These are phyloP conservation scores for Scelioninae gen. 2 DNA, from an alignment of 2,888 invertebrate species.

Conservation along the genomic window DNA sequence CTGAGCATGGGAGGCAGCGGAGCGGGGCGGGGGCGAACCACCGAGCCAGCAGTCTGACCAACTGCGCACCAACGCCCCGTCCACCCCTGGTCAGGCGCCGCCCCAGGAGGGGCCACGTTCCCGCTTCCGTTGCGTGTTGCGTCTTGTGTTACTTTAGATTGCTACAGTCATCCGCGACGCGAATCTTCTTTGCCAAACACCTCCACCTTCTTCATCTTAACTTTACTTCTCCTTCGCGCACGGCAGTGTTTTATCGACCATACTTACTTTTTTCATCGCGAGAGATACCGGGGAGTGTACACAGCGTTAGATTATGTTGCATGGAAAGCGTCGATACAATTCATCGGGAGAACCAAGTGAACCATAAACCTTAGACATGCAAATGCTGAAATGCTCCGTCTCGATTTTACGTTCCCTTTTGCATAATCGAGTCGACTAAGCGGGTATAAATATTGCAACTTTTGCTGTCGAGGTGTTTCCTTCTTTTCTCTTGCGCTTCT, in stretches of 20 bases:
- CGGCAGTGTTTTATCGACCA: slow-evolving; percentile 62
- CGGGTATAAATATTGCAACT: slow-evolving; percentile 44
- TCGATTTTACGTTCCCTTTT: slow-evolving; percentile 48
- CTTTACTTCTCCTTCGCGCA: slow-evolving; percentile 51
- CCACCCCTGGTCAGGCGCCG: too few species aligned
- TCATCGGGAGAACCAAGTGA: slow-evolving; percentile 52
- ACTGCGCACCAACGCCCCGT: too few species aligned
- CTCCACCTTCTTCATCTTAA: slow-evolving; percentile 59
- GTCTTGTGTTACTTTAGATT: slow-evolving; percentile 70
- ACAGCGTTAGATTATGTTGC: slow-evolving; percentile 58
- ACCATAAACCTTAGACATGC: slow-evolving; percentile 57
- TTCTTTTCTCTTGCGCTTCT: too few species aligned
- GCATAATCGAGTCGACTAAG: slow-evolving; percentile 57
- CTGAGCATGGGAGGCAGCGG: too few species aligned
- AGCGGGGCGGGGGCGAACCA: too few species aligned
- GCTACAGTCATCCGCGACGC: slow-evolving; percentile 62
- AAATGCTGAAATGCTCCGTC: slow-evolving; percentile 41
- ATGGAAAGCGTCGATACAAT: slow-evolving; percentile 56
- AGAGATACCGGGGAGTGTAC: slow-evolving; percentile 56
- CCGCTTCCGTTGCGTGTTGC: slow-evolving; percentile 58
- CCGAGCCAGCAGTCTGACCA: too few species aligned
- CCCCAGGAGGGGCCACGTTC: too few species aligned
- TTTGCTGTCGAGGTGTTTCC: too few species aligned
- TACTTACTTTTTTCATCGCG: slow-evolving; percentile 59
- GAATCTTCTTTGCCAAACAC: slow-evolving; percentile 60